phyloP scores from a whole-genome alignment of 2,888 invertebrate species.

The Drosophila differens region DNA sequence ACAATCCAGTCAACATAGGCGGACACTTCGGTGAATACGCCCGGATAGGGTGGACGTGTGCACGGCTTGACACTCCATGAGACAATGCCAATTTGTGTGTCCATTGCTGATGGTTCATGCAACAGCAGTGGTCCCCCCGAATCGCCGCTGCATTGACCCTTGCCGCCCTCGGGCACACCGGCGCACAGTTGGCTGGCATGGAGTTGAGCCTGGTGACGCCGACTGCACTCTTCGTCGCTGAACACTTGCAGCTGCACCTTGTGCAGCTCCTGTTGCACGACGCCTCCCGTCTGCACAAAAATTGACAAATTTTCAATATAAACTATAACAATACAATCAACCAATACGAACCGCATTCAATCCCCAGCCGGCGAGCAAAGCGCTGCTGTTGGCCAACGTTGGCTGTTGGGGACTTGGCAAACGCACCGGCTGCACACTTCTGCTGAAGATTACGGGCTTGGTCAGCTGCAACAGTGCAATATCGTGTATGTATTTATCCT shows the following conservation, averaged over 20 bases:
- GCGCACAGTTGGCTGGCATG: constrained; percentile 85
- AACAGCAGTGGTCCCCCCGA: constrained; percentile 85
- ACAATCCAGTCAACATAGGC: constrained; percentile 83
- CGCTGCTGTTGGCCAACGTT: constrained; percentile 63
- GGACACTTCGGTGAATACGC: constrained; percentile 85
- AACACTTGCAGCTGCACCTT: constrained; percentile 84
- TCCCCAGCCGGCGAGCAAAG: constrained; percentile 84
- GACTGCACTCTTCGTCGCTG: constrained; percentile 83
- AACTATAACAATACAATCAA: background rate
- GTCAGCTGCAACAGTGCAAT: constrained; percentile 80
- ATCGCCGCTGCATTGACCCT: constrained; percentile 86
- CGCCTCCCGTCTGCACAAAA: constrained; percentile 80
- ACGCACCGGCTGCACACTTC: constrained; percentile 70
- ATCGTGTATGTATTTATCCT: constrained; percentile 74
- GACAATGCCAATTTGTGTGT: constrained; percentile 85
- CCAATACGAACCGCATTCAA: constrained; percentile 74
- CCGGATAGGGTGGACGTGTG: constrained; percentile 84
- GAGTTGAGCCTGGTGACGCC: constrained; percentile 74
- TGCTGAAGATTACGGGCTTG: constrained; percentile 51
- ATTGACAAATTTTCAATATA: background rate
- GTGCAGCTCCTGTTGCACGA: constrained; percentile 82
- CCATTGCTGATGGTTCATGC: constrained; percentile 53
- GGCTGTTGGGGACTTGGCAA: constrained; percentile 68
- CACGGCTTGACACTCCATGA: constrained; percentile 86
- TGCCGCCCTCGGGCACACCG: constrained; percentile 85